Evolutionary conservation across 2,797 vertebrate genomes (phyloP), one percentile per base, ranked within the genome.

Genomic region (Enteromius treurensis): DNA sequence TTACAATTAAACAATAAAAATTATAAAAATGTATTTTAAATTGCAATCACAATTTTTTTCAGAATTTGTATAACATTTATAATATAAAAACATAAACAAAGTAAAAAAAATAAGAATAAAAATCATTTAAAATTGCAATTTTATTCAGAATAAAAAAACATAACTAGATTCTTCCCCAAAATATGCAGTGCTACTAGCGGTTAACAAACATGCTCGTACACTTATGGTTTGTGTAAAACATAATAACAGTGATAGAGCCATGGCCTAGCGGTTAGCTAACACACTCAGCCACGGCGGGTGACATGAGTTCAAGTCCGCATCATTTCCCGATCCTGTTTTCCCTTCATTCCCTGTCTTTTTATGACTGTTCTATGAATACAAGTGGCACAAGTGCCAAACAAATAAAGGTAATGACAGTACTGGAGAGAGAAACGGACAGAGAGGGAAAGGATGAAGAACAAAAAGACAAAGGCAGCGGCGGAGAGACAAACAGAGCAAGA

Each of bases 401-500:
- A 64, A 82, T 51, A 13, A 40, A 11, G 23, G 34, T 53, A 68
- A 77, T 2, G 26, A 26, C n/a, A n/a, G 32, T 19, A 37, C 15
- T 21, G 23, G 29, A 75, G 62, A 75, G 23, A 2, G 34, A 73
- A 73, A 71, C 14, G n/a, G 53, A 62, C 29, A 77, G 53, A 74
- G 62, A 77, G 9, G 23, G 40, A 58, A 58, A 32, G n/a, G 42
- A 15, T 4, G 17, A 53, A 55, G 60, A 85, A 67, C 47, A 79
- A 60, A 47, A 23, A 60, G 81, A 73, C 32, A 60, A 67, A 80
- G 70, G 79, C 73, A 74, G 53, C 17, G 6, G 26, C 51, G 42
- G 29, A 1, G 34, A 82, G 51, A 45, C 21, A 83, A 73, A 49
- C 21, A 64, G 65, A 77, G 73, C 47, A 26, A 81, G 78, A 64